Percentiles rank a stretch among this genome's conserved stretches.
Conservation (phyloP, 1,140 invertebrate genomes). For the Cotesia chilonis region DNA sequence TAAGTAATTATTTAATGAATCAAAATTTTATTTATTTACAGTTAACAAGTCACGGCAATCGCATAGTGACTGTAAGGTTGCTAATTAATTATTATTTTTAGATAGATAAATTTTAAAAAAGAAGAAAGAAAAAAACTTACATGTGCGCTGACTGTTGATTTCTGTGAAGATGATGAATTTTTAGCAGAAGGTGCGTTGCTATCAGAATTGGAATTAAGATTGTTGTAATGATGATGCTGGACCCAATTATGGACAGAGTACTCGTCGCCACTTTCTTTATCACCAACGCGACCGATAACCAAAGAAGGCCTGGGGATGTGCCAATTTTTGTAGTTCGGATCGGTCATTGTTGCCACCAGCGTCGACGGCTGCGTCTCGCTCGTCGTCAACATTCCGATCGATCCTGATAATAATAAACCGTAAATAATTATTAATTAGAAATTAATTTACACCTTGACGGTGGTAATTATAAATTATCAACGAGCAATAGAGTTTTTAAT, state of each 20-base stretch:
- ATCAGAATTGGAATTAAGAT: conserved; percentile 21
- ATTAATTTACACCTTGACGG: too few species aligned
- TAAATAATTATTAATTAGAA: neutral
- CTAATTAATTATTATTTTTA: neutral
- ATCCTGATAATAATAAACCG: neutral
- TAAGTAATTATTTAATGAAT: too few species aligned
- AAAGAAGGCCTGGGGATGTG: conserved; percentile 81
- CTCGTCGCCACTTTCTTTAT: conserved; percentile 51
- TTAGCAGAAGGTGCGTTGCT: neutral
- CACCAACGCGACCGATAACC: conserved; percentile 60
- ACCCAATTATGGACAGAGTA: conserved; percentile 51
- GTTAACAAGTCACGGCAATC: too few species aligned
- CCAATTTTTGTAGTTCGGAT: conserved; percentile 67
- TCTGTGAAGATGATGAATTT: neutral
- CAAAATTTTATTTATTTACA: too few species aligned
- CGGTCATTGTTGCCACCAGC: conserved; percentile 5
- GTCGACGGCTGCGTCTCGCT: conserved; percentile 4
- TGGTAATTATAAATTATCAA: too few species aligned
- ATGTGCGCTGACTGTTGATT: too few species aligned
- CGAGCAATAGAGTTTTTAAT: too few species aligned
- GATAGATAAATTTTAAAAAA: neutral
- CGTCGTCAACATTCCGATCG: conserved; percentile 5
- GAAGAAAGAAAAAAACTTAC: conserved; percentile 2
- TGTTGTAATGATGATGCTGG: conserved; percentile 52
- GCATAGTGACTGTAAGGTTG: too few species aligned